Evolutionary conservation across 2,888 invertebrate species (phyloP), one percentile per base, ranked within the genome.

Genomic region (Drosophila yooni): DNA sequence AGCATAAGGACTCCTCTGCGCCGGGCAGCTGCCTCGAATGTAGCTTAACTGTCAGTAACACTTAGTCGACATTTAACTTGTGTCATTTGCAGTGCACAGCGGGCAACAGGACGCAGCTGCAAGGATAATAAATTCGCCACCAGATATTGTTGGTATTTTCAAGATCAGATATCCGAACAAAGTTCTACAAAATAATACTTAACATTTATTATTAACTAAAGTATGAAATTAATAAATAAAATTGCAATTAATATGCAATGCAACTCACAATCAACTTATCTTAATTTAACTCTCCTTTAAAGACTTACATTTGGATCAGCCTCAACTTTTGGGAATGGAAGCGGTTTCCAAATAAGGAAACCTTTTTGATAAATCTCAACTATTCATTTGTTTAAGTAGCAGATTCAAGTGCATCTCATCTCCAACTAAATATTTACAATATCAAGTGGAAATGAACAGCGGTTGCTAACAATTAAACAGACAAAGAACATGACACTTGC

Each of bases 41-140:
- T 88, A 74, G 65, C 88, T 57, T 58, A 67, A 71, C 63, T 90
- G 87, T 77, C 87, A 84, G 76, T 46, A 76, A 69, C 91, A 87
- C 76, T 87, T 84, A 88, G 80, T 74, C 76, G 77, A 84, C 91
- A 84, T 87, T 90, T 84, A 87, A 79, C 91, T 87, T 84, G 70
- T 89, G 87, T 78, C 91, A 88, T 73, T 82, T 83, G 74, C 86
- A 87, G 74, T 53, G 54, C 50, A n/a, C 51, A 53, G 57, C 38
- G 21, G 33, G 46, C 50, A 46, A 58, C 31, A 29, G n/a, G 11
- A 43, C 34, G n/a, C 52, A 56, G 27, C 50, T 38, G 8, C 51
- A 27, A 34, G 56, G 15, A 60, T 63, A 48, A 62, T 61, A 53
- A 62, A 48, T 60, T 38, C 29, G 15, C 40, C n/a, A 59, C 40